Conservation (phyloP, 2,888 invertebrate genomes). For the Diarsia brunnea region DNA sequence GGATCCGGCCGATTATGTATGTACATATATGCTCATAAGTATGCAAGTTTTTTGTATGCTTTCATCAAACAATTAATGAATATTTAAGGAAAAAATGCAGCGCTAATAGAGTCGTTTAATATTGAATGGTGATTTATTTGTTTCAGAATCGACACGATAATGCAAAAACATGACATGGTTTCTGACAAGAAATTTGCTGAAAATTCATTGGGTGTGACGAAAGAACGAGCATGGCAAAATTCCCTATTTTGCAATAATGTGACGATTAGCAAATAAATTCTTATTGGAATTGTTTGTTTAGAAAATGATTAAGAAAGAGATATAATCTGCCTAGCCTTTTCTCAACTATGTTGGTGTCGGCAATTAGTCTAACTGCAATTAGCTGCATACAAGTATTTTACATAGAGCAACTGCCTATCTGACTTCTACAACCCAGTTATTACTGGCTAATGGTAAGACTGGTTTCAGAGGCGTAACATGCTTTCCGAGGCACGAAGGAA, state of each 20-base stretch:
- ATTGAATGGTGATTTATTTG: constrained; percentile 33
- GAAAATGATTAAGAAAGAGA: background rate
- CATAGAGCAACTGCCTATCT: no score
- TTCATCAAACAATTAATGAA: constrained; percentile 58
- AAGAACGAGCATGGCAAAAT: background rate
- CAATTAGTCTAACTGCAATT: no score
- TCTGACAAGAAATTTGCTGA: constrained; percentile 2
- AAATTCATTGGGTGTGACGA: constrained; percentile 1
- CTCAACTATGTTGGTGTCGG: no score
- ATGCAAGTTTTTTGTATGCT: constrained; percentile 37
- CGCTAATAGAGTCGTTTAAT: constrained; percentile 43
- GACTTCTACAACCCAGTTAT: no score
- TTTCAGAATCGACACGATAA: background rate
- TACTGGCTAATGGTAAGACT: no score
- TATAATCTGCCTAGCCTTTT: background rate
- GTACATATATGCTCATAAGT: constrained; percentile 39
- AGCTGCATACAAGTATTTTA: no score
- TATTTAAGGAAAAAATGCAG: constrained; percentile 37
- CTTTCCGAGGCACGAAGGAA: no score
- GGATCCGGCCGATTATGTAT: constrained; percentile 52
- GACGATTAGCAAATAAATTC: background rate
- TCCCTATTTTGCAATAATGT: constrained; percentile 12
- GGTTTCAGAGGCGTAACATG: no score
- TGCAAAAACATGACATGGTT: background rate
- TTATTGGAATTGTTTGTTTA: background rate